These are phyloP conservation scores for Herpailurus yagouaroundi DNA, from an alignment of 2,113 vertebrate genomes.

Conservation along the genomic window DNA sequence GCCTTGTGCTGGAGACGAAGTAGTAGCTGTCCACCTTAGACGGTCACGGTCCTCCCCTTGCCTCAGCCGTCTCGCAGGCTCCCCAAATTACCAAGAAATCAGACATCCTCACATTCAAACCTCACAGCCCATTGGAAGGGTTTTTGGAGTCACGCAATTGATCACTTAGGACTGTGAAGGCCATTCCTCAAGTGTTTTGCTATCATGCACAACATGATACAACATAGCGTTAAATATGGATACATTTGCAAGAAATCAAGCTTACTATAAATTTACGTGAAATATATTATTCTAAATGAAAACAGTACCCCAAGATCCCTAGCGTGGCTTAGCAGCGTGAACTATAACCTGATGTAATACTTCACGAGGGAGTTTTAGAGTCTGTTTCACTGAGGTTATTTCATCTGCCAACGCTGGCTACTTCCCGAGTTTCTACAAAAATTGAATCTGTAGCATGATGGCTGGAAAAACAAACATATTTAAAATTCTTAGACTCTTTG, in stretches of 20 bases:
- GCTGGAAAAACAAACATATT: slow-evolving; percentile 52
- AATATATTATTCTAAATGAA: slow-evolving; percentile 42
- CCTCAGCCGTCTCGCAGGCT: not conserved
- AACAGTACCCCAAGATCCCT: not conserved
- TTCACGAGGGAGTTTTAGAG: not conserved
- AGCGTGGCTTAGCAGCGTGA: not conserved
- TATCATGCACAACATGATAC: not conserved
- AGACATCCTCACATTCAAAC: not conserved
- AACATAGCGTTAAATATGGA: not conserved
- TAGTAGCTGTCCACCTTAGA: not conserved
- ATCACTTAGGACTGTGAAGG: not conserved
- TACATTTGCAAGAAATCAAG: not conserved
- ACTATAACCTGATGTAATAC: not conserved
- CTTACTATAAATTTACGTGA: slow-evolving; percentile 1
- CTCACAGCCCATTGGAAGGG: not conserved
- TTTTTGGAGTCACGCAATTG: not conserved
- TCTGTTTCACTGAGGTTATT: not conserved
- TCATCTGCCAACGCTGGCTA: not conserved
- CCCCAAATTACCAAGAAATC: not conserved
- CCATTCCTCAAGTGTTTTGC: not conserved
- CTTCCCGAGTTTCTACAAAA: slow-evolving; percentile 30
- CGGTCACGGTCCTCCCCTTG: rapidly evolving
- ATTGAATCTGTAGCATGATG: not conserved
- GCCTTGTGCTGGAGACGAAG: not conserved
- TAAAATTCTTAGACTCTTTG: slow-evolving; percentile 48